phyloP scores from a whole-genome alignment of 2,113 vertebrate genomes.

The Cranoglanis bouderius region DNA sequence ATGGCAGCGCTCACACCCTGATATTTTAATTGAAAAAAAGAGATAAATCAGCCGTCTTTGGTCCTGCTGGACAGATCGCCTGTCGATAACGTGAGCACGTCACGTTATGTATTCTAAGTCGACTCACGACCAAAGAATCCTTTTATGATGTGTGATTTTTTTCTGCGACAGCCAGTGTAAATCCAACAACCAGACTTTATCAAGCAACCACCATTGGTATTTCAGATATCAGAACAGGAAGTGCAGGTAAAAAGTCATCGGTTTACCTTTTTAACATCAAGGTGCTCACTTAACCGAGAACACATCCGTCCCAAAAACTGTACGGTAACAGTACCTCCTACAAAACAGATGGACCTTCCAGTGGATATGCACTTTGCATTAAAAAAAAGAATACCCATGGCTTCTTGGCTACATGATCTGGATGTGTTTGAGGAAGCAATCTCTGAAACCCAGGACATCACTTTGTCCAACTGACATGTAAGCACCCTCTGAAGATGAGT shows the following conservation, averaged over 20 bases:
- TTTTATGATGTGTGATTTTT: background rate
- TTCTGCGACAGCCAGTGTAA: background rate
- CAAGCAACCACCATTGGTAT: background rate
- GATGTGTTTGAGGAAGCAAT: background rate
- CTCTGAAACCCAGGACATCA: background rate
- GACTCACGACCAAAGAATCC: background rate
- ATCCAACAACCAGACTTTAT: background rate
- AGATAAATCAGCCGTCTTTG: background rate
- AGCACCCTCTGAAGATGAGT: background rate
- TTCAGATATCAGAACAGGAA: background rate
- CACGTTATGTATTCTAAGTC: background rate
- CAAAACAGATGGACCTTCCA: background rate
- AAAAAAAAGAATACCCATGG: background rate
- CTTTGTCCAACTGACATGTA: background rate
- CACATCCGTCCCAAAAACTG: background rate
- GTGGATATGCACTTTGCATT: background rate
- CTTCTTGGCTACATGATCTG: background rate
- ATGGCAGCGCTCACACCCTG: background rate
- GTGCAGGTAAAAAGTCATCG: background rate
- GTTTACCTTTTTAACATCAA: background rate
- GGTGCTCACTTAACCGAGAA: background rate
- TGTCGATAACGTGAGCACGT: background rate
- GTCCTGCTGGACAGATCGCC: background rate
- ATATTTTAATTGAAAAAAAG: too few species aligned
- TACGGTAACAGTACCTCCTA: background rate